Evolutionary conservation across 2,113 vertebrate genomes (phyloP), one percentile per base, ranked within the genome.

Genomic region (Oncorhynchus gorbuscha): DNA sequence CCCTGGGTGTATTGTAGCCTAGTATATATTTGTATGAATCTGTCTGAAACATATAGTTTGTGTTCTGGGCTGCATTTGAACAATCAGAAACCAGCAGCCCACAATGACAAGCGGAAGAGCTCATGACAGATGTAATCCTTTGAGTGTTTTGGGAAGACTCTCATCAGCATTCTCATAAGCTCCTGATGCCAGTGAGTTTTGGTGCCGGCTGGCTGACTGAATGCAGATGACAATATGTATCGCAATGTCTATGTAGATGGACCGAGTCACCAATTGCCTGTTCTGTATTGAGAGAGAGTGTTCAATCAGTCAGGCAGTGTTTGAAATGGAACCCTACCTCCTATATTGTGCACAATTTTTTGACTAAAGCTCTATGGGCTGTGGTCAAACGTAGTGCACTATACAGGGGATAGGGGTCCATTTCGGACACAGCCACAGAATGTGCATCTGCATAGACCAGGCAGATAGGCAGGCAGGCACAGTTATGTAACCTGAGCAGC

Each of bases 401-500:
- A 55, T 18, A 55, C 51, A 55, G 12, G 14, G 51, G 51, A 55
- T 55, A 55, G 51, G 51, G 13, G 3, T 16, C 3, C 51, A 55
- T 55, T 55, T 55, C 16, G 51, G 16, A 55, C 14, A 7, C 51
- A 55, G 3, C 51, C 16, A 55, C 51, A 55, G 51, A 55, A 4
- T 55, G 51, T 55, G 51, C 12, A 55, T 55, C 51, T 55, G 51
- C 51, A 14, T 16, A 55, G 16, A 55, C 51, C 51, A 18, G 83
- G 84, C 81, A 87, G 81, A 83, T 45, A 45, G 39, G 39, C 39
- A 45, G 39, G 39, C 81, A 61, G 75, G 79, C 79, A 83, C 45
- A 70, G 83, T 89, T 91, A 90, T 45, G 89, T 86, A 92, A 91
- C 84, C 88, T 86, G 88, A 84, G 65, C 65, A 84, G 85, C 83